Conservation (phyloP, 35 echinoderm and acorn worm species). For the Ophioderma brevispina region DNA sequence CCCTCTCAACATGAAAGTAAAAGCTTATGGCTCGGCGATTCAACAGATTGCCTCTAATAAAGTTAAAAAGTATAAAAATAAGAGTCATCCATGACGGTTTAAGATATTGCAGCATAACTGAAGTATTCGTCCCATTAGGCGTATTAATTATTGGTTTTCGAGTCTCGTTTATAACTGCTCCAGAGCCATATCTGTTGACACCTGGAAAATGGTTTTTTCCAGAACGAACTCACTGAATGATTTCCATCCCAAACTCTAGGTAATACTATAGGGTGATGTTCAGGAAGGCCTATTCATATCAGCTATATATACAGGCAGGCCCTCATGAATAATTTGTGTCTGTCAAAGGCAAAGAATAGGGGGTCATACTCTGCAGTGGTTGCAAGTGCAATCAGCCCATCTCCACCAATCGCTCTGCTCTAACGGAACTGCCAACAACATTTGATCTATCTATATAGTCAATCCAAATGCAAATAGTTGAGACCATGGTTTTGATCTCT, state of each 20-base stretch:
- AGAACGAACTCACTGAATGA: conserved; percentile 35
- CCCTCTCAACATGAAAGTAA: too few species aligned
- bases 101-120: too few species aligned
- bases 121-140: too few species aligned
- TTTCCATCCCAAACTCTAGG: neutral
- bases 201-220: neutral
- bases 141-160: conserved; percentile 42
- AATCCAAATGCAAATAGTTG: conserved; percentile 25
- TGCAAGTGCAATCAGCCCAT: conserved; percentile 50
- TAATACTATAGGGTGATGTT: neutral
- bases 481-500: neutral
- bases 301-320: neutral
- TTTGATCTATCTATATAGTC: conserved; percentile 34
- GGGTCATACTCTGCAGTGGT: neutral
- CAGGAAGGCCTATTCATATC: conserved; percentile 15
- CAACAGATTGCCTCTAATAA: too few species aligned
- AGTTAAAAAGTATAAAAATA: too few species aligned
- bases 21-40: too few species aligned
- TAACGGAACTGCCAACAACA: neutral
- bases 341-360: conserved; percentile 56
- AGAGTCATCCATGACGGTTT: too few species aligned
- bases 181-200: conserved; percentile 14
- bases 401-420: conserved; percentile 17
- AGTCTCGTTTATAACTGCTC: conserved; percentile 39
- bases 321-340: conserved; percentile 19